These are phyloP conservation scores for Casuarius casuarius DNA, from an alignment of 2,113 vertebrate species.

Conservation along the genomic window DNA sequence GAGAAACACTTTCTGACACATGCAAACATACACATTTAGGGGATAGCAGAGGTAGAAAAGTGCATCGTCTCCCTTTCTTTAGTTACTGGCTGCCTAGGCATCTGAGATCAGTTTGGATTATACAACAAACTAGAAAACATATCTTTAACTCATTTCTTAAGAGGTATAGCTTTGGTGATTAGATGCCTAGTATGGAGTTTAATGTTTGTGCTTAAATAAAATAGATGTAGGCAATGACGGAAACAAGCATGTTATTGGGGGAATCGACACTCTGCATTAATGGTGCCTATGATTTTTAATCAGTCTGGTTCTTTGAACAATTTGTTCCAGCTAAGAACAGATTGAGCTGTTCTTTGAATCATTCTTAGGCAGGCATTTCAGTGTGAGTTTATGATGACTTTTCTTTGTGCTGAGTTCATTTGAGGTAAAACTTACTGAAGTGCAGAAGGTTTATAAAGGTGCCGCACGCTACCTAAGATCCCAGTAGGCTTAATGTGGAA, in stretches of 20 bases:
- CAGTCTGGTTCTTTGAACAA: conserved; percentile 60
- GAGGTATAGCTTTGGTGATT: not conserved
- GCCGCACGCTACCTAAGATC: not conserved
- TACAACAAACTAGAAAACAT: not conserved
- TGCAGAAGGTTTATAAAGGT: conserved; percentile 5
- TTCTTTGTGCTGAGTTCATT: conserved; percentile 51
- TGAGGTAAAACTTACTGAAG: conserved; percentile 50
- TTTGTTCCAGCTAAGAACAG: conserved; percentile 72
- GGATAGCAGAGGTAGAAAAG: not conserved
- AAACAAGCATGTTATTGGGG: not conserved
- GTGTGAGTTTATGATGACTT: conserved; percentile 38
- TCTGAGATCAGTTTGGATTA: not conserved
- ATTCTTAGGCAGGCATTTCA: conserved; percentile 50
- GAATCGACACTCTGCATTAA: conserved; percentile 38
- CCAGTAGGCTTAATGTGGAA: not conserved
- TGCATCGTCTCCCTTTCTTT: not conserved
- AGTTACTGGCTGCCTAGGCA: not conserved
- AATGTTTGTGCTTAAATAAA: not conserved
- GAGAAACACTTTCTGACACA: not conserved
- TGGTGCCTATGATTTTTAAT: conserved; percentile 42
- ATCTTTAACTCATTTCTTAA: not conserved
- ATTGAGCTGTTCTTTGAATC: conserved; percentile 72
- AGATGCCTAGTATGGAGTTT: not conserved
- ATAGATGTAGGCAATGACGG: not conserved
- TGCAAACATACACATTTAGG: not conserved